Evolutionary conservation across 2,113 vertebrate species (phyloP).

Genomic region (Mirounga angustirostris): DNA sequence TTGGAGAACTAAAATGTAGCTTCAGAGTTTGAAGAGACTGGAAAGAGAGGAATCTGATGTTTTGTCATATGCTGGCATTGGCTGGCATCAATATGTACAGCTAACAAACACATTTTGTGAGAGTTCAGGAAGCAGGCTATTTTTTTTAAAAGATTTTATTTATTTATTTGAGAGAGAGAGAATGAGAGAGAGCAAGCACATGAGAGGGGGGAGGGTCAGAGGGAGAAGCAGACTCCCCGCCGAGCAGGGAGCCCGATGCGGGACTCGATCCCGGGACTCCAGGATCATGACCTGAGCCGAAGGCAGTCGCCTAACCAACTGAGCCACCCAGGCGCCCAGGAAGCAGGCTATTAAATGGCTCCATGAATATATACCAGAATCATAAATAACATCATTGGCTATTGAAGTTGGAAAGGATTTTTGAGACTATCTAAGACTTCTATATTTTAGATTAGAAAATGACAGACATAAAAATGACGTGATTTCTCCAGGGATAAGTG

Average conservation of each 20-base stretch:
- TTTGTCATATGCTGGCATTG: neutral
- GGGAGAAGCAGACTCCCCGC: too few relatives aligned
- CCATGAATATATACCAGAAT: neutral
- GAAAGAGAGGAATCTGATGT: neutral
- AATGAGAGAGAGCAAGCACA: too few relatives aligned
- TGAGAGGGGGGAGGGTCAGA: too few relatives aligned
- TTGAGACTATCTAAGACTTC: neutral
- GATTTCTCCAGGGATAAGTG: neutral
- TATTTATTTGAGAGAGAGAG: too few relatives aligned
- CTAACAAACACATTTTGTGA: neutral
- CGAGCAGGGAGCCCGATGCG: too few relatives aligned
- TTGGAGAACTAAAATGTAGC: neutral
- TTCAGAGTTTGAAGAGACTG: neutral
- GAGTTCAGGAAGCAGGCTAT: neutral
- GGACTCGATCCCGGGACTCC: too few relatives aligned
- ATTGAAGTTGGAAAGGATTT: neutral
- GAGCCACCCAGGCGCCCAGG: neutral
- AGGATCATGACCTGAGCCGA: too few relatives aligned
- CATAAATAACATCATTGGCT: neutral
- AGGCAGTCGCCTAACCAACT: too few relatives aligned
- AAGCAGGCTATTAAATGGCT: neutral
- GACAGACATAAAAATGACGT: neutral
- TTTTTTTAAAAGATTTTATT: neutral
- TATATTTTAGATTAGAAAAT: neutral
- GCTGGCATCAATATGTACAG: neutral